A percentile compares a stretch with the other conserved stretches of the same genome.
Conservation (phyloP, 1,140 invertebrate genomes). For the Platorchestia sp. region DNA sequence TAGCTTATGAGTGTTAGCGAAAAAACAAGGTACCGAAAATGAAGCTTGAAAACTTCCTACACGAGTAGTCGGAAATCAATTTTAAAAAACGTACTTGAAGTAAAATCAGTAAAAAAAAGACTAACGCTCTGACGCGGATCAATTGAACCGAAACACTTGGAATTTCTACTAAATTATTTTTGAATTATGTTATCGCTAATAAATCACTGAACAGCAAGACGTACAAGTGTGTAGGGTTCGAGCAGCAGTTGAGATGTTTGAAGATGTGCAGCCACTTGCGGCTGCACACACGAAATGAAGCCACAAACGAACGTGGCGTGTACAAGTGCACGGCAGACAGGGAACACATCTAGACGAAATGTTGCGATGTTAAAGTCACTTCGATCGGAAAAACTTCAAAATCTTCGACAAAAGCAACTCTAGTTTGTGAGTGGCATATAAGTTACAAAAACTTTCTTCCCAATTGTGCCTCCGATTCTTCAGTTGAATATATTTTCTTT, state of each 20-base stretch:
- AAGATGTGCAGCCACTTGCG: neutral
- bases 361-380: neutral
- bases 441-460: neutral
- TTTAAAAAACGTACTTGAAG: neutral
- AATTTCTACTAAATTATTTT: neutral
- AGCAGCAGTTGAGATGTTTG: neutral
- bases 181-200: neutral
- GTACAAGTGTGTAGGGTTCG: neutral
- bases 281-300: neutral
- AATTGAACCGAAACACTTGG: neutral
- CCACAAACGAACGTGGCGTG: neutral
- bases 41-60: neutral
- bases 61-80: neutral
- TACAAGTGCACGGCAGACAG: neutral
- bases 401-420: neutral
- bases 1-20: neutral
- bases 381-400: neutral
- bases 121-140: neutral
- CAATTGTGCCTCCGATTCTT: neutral
- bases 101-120: neutral
- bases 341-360: neutral
- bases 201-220: neutral
- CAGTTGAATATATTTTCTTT: neutral
- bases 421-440: neutral
- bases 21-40: neutral